Conservation (phyloP, 2,797 vertebrate genomes). For the Lutjanus argentimaculatus region DNA sequence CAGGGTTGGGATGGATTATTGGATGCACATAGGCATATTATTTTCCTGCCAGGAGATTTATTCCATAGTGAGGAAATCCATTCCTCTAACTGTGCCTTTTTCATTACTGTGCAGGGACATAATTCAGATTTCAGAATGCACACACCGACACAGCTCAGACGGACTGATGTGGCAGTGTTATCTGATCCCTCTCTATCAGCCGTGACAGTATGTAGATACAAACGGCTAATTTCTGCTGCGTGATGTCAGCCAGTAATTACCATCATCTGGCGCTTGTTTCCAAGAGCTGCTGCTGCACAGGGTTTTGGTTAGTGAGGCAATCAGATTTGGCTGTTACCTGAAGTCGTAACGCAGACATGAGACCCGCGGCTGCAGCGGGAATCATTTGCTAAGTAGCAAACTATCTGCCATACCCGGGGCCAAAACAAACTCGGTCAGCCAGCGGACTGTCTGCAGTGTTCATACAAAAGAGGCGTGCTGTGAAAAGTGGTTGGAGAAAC, state of each 20-base stretch:
- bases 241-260: conserved; percentile 75
- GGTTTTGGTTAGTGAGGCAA: conserved; percentile 47
- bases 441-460: conserved; percentile 51
- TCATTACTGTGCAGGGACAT: conserved; percentile 74
- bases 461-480: conserved; percentile 63
- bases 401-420: conserved; percentile 46
- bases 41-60: conserved; percentile 84
- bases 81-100: conserved; percentile 77
- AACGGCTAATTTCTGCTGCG: conserved; percentile 70
- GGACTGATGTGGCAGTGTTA: conserved; percentile 62
- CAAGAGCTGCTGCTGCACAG: conserved; percentile 38
- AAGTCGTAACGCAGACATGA: conserved; percentile 42
- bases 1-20: conserved; percentile 83
- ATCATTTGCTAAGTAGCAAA: conserved; percentile 80
- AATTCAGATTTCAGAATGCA: conserved; percentile 75
- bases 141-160: conserved; percentile 51
- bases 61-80: conserved; percentile 80
- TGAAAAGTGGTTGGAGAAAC: conserved; percentile 63
- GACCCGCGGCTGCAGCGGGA: conserved; percentile 50
- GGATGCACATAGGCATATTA: conserved; percentile 83
- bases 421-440: conserved; percentile 68
- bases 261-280: conserved; percentile 73
- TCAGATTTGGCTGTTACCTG: conserved; percentile 72
- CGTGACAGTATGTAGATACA: conserved; percentile 64
- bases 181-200: conserved; percentile 69